Base-by-base conservation (phyloP, 2,888 invertebrate genomes). In the Lepidocyrtinus sp. region DNA sequence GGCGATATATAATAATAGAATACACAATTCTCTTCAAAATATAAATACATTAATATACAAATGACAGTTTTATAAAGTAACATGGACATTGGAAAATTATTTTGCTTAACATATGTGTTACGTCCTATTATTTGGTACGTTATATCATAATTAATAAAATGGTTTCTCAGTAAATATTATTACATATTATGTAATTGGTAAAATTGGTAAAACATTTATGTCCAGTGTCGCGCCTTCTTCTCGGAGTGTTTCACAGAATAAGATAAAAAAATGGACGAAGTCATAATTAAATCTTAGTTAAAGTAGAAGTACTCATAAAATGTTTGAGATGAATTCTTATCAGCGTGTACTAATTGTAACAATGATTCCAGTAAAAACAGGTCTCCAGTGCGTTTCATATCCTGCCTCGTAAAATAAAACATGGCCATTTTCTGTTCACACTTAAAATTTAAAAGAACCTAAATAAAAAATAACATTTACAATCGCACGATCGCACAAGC, bases 131-230 rank as follows among this genome's bases (percentile, higher is more conserved):
- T 36, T 36, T 36, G 36, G 36, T 36, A 36, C 36, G 36, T 36
- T 36, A 36, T 12, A 36, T 36, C 36, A 36, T 36, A 36, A 12
- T 36, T 36, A 36, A 36, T 36, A 36, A 36, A 36, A 36, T n/a
- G n/a, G n/a, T n/a, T n/a, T n/a, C n/a, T 63, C 27, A 27, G 65
- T 67, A 67, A 27, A 45, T 67, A 64, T 15, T 62, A 62, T 62
- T 12, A n/a, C 19, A 9, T 9, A 55, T 55, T 12, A 12, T 3
- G 3, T 25, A 26, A 67, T 68, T 67, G 68, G 68, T 68, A 68
- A 68, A 68, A 68, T 68, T 68, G 68, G 72, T 72, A 67, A 67
- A 78, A 36, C 36, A 36, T 36, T 36, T 36, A 7, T 36, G 12
- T 12, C 12, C 36, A 36, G 36, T 36, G 36, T 36, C 12, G 36